Percentiles rank a stretch among this genome's conserved stretches.
Evolutionary conservation across 2,113 vertebrate species (phyloP).

Genomic region (Laticauda colubrina): DNA sequence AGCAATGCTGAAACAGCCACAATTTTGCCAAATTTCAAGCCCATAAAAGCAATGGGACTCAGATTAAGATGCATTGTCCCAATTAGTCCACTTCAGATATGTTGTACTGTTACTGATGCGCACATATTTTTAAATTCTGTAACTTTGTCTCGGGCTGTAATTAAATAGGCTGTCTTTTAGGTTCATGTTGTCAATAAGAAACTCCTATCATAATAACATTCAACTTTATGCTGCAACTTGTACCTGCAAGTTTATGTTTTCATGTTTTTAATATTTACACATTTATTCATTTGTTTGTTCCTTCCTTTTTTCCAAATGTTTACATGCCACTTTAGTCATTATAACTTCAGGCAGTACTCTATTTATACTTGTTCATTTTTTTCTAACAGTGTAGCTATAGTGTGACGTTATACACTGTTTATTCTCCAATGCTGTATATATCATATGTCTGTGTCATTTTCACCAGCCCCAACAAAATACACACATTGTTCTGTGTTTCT

Average conservation of each 20-base stretch:
- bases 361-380: conserved; percentile 25
- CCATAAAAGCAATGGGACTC: background rate
- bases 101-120: background rate
- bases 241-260: background rate
- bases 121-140: background rate
- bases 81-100: background rate
- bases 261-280: background rate
- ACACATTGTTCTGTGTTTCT: background rate
- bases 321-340: background rate
- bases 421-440: background rate
- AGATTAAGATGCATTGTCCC: background rate
- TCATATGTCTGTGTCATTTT: rapidly evolving
- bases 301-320: background rate
- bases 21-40: background rate
- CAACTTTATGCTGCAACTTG: background rate
- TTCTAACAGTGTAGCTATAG: conserved; percentile 8
- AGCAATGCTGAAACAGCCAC: background rate
- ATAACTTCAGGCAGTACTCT: background rate
- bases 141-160: background rate
- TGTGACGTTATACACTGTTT: background rate
- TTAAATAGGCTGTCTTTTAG: background rate
- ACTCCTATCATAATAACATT: background rate
- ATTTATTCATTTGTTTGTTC: background rate
- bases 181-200: background rate
- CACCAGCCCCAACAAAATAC: background rate